These are phyloP conservation scores for Theocolax elegans DNA, from an alignment of 1,140 invertebrate genomes.

Conservation along the genomic window DNA sequence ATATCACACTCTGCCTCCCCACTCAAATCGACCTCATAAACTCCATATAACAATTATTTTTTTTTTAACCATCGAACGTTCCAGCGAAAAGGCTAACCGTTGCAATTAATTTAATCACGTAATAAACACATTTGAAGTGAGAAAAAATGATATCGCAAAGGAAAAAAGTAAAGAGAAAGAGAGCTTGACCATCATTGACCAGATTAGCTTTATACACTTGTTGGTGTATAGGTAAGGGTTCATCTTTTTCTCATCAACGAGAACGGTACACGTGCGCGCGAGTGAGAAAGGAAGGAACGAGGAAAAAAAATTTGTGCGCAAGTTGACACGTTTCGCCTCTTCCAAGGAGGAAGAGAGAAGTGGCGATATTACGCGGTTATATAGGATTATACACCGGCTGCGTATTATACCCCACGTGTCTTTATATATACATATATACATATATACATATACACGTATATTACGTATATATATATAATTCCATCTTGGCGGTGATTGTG, in stretches of 20 bases:
- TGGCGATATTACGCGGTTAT: slow-evolving; percentile 15
- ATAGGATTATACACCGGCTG: too few species aligned
- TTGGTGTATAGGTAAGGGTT: neutral
- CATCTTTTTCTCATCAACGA: slow-evolving; percentile 31
- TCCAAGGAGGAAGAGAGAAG: neutral
- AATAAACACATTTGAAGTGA: neutral
- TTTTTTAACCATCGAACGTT: neutral
- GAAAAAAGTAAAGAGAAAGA: neutral
- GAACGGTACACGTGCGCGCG: neutral
- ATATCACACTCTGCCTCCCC: too few species aligned
- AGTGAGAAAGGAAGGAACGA: neutral
- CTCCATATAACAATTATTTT: neutral
- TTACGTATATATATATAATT: too few species aligned
- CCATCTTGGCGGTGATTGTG: too few species aligned
- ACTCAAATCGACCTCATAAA: too few species aligned
- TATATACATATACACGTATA: too few species aligned
- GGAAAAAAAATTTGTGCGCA: neutral
- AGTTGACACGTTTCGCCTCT: slow-evolving; percentile 7
- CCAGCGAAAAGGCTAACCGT: neutral
- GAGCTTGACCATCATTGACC: too few species aligned
- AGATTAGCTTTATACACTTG: too few species aligned
- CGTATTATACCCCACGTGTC: too few species aligned
- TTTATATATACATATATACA: too few species aligned
- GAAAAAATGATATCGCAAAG: neutral
- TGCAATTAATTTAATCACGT: neutral